Evolutionary conservation across 2,797 vertebrate species (phyloP).

Genomic region (Acanthurus lineatus): DNA sequence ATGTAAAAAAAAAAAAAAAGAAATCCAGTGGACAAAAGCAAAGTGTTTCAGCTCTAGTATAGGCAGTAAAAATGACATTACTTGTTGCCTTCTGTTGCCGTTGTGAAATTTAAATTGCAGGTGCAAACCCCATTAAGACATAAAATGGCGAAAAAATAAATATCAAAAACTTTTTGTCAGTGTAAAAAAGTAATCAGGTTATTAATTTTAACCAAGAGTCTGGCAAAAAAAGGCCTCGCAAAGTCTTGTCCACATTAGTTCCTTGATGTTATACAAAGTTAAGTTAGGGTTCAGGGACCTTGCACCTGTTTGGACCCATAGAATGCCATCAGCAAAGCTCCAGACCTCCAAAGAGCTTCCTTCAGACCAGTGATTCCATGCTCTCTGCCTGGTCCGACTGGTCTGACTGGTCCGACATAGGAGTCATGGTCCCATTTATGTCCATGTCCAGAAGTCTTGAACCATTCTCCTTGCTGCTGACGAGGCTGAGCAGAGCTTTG

Average conservation of each 20-base stretch:
- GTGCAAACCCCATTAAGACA: constrained; percentile 98
- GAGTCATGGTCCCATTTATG: constrained; percentile 89
- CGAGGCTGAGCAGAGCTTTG: constrained; percentile 94
- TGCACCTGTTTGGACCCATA: constrained; percentile 17
- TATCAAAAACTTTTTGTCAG: constrained; percentile 99
- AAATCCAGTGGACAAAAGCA: constrained; percentile 86
- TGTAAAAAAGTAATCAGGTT: constrained; percentile 99
- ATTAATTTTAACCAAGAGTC: constrained; percentile 97
- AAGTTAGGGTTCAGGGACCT: constrained; percentile 71
- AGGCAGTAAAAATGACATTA: constrained; percentile 99
- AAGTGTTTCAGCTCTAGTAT: constrained; percentile 86
- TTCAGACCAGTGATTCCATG: constrained; percentile 94
- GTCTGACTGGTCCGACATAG: constrained; percentile 81
- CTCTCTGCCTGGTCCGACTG: constrained; percentile 92
- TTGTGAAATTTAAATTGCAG: constrained; percentile 92
- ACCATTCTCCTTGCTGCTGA: constrained; percentile 92
- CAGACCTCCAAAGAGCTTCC: constrained; percentile 6
- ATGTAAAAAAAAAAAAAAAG: constrained; percentile 72
- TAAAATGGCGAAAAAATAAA: constrained; percentile 98
- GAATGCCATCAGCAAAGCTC: constrained; percentile 42
- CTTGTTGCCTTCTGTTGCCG: constrained; percentile 84
- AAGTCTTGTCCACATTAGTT: constrained; percentile 91
- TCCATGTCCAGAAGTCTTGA: constrained; percentile 88
- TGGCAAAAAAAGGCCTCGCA: constrained; percentile 99
- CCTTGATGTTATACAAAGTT: constrained; percentile 92